A percentile compares a stretch with the other conserved stretches of the same genome.
phyloP scores from a whole-genome alignment of 2,888 invertebrate species.

The Caenorhabditis sp. region DNA sequence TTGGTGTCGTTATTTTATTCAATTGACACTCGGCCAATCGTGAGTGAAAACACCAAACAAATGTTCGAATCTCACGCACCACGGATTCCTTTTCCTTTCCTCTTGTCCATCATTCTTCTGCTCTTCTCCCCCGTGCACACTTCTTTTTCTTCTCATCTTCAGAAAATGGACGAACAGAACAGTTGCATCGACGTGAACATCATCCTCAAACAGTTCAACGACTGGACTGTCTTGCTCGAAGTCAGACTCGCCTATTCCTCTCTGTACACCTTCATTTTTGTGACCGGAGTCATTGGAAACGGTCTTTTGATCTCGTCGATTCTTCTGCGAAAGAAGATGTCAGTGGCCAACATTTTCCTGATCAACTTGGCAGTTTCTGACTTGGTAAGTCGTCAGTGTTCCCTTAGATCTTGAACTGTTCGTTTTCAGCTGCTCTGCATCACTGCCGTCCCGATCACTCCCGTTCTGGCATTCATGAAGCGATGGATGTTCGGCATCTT shows the following conservation, averaged over 20 bases:
- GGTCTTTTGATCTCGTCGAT: constrained; percentile 78
- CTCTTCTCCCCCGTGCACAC: too few relatives aligned
- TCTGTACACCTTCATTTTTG: constrained; percentile 79
- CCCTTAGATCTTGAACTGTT: not conserved
- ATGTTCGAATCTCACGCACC: constrained; percentile 60
- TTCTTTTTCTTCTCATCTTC: too few relatives aligned
- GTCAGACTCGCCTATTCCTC: constrained; percentile 77
- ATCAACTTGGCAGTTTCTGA: constrained; percentile 96
- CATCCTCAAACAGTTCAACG: constrained; percentile 74
- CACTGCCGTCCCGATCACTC: constrained; percentile 97
- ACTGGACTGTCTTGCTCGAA: constrained; percentile 78
- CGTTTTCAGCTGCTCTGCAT: constrained; percentile 88
- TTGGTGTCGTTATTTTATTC: not conserved
- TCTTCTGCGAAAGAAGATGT: constrained; percentile 74
- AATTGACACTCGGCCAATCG: constrained; percentile 19
- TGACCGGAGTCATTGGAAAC: constrained; percentile 81
- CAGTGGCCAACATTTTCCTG: constrained; percentile 91
- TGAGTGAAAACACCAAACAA: constrained; percentile 43
- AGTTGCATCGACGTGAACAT: constrained; percentile 78
- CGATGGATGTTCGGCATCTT: constrained; percentile 94
- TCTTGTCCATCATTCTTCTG: too few relatives aligned
- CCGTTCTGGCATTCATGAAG: constrained; percentile 92
- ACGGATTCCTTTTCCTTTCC: constrained; percentile 15
- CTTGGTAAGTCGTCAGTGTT: constrained; percentile 85
- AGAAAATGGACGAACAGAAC: constrained; percentile 31